Evolutionary conservation across 2,113 vertebrate genomes (phyloP).

Genomic region (Rhadina sibilatrix): DNA sequence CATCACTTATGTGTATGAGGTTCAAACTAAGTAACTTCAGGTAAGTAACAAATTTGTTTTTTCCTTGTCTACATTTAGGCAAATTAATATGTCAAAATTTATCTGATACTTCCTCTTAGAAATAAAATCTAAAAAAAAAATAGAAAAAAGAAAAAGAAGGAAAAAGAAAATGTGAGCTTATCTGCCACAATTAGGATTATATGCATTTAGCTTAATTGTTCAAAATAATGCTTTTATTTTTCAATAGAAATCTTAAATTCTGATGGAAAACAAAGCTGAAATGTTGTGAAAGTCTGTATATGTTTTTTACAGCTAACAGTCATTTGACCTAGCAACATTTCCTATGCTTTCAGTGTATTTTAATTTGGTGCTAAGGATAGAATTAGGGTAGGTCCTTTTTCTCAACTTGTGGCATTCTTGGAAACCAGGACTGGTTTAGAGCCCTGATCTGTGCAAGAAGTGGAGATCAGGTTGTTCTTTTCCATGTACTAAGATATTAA

Average conservation of each 20-base stretch:
- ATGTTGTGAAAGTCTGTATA: not conserved
- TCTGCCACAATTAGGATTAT: not conserved
- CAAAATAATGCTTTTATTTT: not conserved
- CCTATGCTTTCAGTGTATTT: not conserved
- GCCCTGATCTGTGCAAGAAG: not conserved
- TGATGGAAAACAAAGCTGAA: not conserved
- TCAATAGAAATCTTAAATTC: not conserved
- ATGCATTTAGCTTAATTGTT: not conserved
- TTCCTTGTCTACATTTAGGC: not conserved
- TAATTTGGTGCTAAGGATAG: not conserved
- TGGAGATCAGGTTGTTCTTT: not conserved
- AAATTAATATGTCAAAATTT: not conserved
- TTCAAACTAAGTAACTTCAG: not conserved
- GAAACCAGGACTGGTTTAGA: not conserved
- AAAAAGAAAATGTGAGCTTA: not conserved
- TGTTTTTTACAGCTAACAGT: not conserved
- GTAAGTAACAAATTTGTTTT: not conserved
- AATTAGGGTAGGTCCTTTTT: not conserved
- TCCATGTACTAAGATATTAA: not conserved
- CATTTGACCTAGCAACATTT: not conserved
- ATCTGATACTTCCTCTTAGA: not conserved
- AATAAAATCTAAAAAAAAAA: not conserved
- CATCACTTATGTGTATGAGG: accelerated
- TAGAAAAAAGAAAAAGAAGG: not conserved
- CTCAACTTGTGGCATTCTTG: not conserved